Conservation (phyloP, 1,140 invertebrate species). For the Scaptomyza hsui region DNA sequence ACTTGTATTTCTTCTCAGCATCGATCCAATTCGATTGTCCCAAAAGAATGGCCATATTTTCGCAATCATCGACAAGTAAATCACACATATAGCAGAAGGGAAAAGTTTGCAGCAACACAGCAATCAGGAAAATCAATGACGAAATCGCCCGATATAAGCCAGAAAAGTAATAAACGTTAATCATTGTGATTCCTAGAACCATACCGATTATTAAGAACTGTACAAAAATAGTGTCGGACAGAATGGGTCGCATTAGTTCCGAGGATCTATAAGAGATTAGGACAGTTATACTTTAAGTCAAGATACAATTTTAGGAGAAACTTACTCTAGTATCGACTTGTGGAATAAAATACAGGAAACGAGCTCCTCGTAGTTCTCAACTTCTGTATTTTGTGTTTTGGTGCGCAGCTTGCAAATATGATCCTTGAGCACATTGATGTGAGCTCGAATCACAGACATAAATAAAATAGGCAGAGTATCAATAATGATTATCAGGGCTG, state of each 20-base stretch:
- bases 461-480: conserved; percentile 20
- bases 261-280: too few species aligned
- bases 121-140: too few species aligned
- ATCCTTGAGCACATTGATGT: conserved; percentile 31
- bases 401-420: conserved; percentile 31
- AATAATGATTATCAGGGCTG: neutral
- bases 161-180: too few species aligned
- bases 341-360: too few species aligned
- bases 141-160: neutral
- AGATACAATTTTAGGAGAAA: too few species aligned
- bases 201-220: too few species aligned
- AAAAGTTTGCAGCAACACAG: too few species aligned
- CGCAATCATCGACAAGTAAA: conserved; percentile 3
- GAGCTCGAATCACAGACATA: neutral
- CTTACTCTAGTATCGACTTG: too few species aligned
- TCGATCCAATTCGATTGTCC: conserved; percentile 25
- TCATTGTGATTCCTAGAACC: conserved; percentile 11
- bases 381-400: neutral
- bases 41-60: neutral
- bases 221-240: too few species aligned
- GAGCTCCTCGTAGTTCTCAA: too few species aligned
- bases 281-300: too few species aligned
- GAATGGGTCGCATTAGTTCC: too few species aligned
- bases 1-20: conserved; percentile 26
- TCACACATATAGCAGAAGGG: conserved; percentile 18